Conservation (phyloP, 2,888 invertebrate genomes). For the Mantis religiosa region DNA sequence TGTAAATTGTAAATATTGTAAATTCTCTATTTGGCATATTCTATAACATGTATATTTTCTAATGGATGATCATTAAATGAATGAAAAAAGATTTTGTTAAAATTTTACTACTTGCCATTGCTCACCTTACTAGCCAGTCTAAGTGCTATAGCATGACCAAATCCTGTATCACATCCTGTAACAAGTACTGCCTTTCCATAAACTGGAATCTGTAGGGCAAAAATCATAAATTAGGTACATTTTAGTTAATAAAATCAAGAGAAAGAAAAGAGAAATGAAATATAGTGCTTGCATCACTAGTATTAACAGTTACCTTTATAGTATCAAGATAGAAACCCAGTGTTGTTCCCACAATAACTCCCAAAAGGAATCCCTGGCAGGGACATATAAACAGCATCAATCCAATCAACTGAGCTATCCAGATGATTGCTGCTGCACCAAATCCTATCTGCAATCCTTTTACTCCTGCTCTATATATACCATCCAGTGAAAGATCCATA, state of each 20-base stretch:
- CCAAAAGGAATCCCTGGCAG: background rate
- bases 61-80: too few species aligned
- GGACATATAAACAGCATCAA: background rate
- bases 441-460: background rate
- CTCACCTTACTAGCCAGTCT: constrained; percentile 28
- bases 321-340: background rate
- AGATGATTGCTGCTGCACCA: background rate
- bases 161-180: constrained; percentile 36
- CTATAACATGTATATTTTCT: too few species aligned
- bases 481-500: constrained; percentile 8
- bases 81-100: too few species aligned
- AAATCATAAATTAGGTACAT: background rate
- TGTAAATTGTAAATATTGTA: too few species aligned
- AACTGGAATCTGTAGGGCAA: constrained; percentile 3
- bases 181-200: constrained; percentile 32
- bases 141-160: constrained; percentile 33
- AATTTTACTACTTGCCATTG: too few species aligned
- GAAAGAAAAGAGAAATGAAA: background rate
- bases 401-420: background rate
- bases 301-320: background rate
- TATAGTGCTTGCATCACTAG: background rate
- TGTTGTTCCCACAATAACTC: background rate
- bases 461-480: background rate
- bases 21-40: too few species aligned
- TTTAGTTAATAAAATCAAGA: background rate